A percentile compares a stretch with the other conserved stretches of the same genome.
phyloP scores from a whole-genome alignment of 2,888 invertebrate species.

The Dasypogon diadema region DNA sequence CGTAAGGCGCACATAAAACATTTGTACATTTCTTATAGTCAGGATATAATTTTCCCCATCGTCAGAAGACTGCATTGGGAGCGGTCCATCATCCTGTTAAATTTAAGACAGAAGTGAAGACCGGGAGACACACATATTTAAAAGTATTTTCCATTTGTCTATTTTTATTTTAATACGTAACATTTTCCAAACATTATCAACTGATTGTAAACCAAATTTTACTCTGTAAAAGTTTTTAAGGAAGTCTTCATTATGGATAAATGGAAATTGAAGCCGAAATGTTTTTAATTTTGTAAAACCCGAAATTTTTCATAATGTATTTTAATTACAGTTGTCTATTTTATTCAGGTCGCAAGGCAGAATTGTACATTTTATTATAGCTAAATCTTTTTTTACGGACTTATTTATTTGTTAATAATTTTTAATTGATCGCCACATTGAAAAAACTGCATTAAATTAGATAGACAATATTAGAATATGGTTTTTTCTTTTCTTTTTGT shows the following conservation, averaged over 20 bases:
- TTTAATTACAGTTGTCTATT: constrained; percentile 39
- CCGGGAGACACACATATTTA: neutral
- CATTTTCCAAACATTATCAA: neutral
- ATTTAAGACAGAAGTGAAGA: neutral
- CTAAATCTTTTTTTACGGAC: too few species aligned
- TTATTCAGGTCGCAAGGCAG: constrained; percentile 29
- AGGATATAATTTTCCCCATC: neutral
- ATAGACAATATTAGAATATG: too few species aligned
- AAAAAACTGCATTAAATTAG: too few species aligned
- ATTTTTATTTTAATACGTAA: neutral
- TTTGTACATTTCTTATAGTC: neutral
- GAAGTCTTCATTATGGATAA: neutral
- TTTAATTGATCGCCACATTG: too few species aligned
- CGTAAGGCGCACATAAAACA: neutral
- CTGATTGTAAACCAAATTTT: neutral
- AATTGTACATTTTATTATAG: too few species aligned
- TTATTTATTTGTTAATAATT: too few species aligned
- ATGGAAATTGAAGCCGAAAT: constrained; percentile 29
- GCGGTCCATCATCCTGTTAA: neutral
- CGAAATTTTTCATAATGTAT: neutral
- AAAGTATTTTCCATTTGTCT: neutral
- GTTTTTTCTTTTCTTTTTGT: too few species aligned
- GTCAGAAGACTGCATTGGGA: neutral
- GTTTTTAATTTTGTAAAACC: neutral
- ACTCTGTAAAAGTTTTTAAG: neutral